Evolutionary conservation across 2,797 vertebrate genomes (phyloP), one percentile per base, ranked within the genome.

Genomic region (Tolypeutes matacus): DNA sequence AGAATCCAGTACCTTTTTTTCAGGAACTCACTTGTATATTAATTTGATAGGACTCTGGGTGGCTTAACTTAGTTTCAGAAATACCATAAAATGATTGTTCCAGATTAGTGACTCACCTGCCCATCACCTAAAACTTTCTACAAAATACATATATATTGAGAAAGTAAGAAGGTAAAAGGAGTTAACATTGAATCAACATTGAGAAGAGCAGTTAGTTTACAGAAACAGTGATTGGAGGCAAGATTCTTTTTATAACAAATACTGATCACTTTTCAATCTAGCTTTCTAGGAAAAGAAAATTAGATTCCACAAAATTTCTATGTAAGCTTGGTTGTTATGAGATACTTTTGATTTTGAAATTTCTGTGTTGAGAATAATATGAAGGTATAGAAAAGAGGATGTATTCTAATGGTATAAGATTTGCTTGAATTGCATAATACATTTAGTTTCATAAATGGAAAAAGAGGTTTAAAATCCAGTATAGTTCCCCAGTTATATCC

Each of bases 361-460:
- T 75, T 80, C 13, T 56, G 25, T 29, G 29, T 60, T 94, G 14
- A 20, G 56, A 67, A 75, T 80, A 85, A 84, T 56, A 5, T 39
- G 58, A 31, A 78, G 69, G 91, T 86, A 72, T 82, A 49, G 51
- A 91, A 91, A 89, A 56, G 18, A 14, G 9, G 34, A 31, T 62
- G 8, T 15, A 51, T 4, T 70, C 17, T 10, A 60, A 9, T 80
- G 56, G 25, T 20, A 17, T 84, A 62, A 77, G 34, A 2, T 3
- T 67, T 86, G 20, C 39, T 93, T 91, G 56, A 93, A 36, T 87
- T 93, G 60, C 77, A n/a, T 72, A 31, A 88, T 7, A 36, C 23
- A n/a, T 91, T 96, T 82, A 34, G 23, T 60, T 82, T 95, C 49
- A 82, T 51, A 56, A 94, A 5, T 70, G 64, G 56, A 70, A 86